Conservation (phyloP, 2,888 invertebrate genomes). For the Cremastobaeus sp. region DNA sequence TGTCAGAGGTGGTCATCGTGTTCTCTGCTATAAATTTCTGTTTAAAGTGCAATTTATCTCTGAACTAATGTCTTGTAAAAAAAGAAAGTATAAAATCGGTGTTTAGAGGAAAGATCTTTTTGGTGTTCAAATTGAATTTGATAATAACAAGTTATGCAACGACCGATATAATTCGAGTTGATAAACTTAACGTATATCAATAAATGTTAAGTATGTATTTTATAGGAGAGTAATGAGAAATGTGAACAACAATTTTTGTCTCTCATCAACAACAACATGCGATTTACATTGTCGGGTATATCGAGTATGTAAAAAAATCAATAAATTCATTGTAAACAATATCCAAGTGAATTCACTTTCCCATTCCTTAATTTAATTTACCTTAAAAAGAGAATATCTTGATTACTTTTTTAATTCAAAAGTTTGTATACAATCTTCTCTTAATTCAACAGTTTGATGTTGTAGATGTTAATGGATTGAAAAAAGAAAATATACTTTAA, state of each 20-base stretch:
- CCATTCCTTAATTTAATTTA: not conserved
- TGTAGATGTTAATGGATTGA: too few species aligned
- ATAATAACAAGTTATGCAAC: conserved; percentile 47
- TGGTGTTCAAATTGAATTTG: conserved; percentile 35
- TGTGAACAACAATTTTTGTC: conserved; percentile 29
- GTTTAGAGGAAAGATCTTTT: conserved; percentile 19
- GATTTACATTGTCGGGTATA: conserved; percentile 31
- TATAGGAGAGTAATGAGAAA: conserved; percentile 31
- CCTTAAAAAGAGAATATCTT: not conserved
- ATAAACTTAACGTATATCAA: conserved; percentile 33
- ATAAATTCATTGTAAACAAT: conserved; percentile 44
- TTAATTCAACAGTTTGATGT: too few species aligned
- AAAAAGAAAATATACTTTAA: too few species aligned
- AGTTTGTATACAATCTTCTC: too few species aligned
- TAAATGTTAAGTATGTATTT: conserved; percentile 45
- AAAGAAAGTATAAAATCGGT: conserved; percentile 8
- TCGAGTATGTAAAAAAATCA: conserved; percentile 37
- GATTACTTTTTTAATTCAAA: too few species aligned
- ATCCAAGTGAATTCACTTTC: not conserved
- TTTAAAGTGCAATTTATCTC: conserved; percentile 13
- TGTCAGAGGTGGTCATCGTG: conserved; percentile 50
- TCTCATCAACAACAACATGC: conserved; percentile 21
- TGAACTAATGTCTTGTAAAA: conserved; percentile 21
- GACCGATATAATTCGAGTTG: conserved; percentile 41
- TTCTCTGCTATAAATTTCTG: conserved; percentile 40